Evolutionary conservation across 30 jellyfish, hydroid and myxozoan species (phyloP), one percentile per base, ranked within the genome.

Genomic region (Aurelia sp.): DNA sequence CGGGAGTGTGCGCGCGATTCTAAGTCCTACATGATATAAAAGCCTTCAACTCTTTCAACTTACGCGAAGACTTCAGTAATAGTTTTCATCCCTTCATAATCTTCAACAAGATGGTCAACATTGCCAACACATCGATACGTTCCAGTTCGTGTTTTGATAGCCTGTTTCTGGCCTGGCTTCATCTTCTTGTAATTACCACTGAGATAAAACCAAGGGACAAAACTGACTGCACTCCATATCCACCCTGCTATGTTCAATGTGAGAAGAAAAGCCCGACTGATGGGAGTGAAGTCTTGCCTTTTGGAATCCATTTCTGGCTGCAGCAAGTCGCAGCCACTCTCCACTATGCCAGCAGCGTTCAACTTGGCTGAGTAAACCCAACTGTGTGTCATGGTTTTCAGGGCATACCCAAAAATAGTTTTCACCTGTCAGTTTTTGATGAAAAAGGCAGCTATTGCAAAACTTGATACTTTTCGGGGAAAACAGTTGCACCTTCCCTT

Each of bases 141-240:
- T 35, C 95, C 96, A 37, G 23, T 74, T 16, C 88, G 69, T 6
- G 89, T 66, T 41, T 70, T 66, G 67, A 81, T 57, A 31, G 96
- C 98, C 71, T 93, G 98, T 44, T 62, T 63, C 18, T 61, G 53
- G 40, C 97, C 97, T 23, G 89, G 90, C 70, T 86, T 86, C 71
- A 40, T 87, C 31, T 74, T 85, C 27, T 55, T 71, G 87, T 77
- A 87, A 75, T 92, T 87, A 16, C 96, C 98, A 82, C 96, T 87
- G 17, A 87, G 61, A 53, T 78, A 81, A 51, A 76, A 93, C 98
- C 97, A 87, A 5, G 98, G 98, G 60, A 84, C 35, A 65, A 93
- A 93, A 55, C 97, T 78, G 37, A 93, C 86, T n/a, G 89, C 93
- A 78, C 93, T 85, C 98, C 98, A 93, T 58, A 93, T 73, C 98